Evolutionary conservation across 2,113 vertebrate genomes (phyloP), one percentile per base, ranked within the genome.

Genomic region (Thermophis baileyi): DNA sequence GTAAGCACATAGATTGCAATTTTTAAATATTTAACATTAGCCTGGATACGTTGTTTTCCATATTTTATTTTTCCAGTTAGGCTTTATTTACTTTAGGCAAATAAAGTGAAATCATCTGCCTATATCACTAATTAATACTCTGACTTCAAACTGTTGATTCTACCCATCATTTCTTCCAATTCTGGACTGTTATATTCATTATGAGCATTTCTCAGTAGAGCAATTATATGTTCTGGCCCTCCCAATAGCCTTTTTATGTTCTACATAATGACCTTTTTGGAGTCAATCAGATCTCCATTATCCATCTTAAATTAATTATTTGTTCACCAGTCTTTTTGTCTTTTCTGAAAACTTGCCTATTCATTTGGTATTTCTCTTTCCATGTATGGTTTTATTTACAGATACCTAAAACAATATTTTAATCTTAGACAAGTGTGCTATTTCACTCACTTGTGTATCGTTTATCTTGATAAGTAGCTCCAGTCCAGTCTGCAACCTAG

Each of bases 381-480:
- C 63, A 74, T 35, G 6, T n/a, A n/a, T n/a, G 12, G 30, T 22
- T 69, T 14, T n/a, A 69, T n/a, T n/a, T 69, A n/a, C 60, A 69
- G 27, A 47, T 30, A 35, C 4, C 27, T 69, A 74, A 50, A 50
- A 27, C 4, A 6, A 92, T 6, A 53, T 10, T 88, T 92, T 27
- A 20, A 87, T 93, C 46, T 1, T 27, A 53, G 11, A 49, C 3
- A 47, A n/a, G 1, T 74, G 25, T 3, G 30, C 86, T 5, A 10
- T 1, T 30, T 91, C 87, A 98, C 98, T 96, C 97, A 99, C 99
- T 99, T 53, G 99, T 99, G 88, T 99, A 99, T 98, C 99, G 98
- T 97, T 99, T 99, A 97, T 99, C 99, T 94, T 99, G 99, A 91
- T 99, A 99, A 0, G 99, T 99, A 9, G 99, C 99, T 94, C 99